A percentile compares a stretch with the other conserved stretches of the same genome.
phyloP scores from a whole-genome alignment of 2,888 invertebrate genomes.

The Acleris cristana region DNA sequence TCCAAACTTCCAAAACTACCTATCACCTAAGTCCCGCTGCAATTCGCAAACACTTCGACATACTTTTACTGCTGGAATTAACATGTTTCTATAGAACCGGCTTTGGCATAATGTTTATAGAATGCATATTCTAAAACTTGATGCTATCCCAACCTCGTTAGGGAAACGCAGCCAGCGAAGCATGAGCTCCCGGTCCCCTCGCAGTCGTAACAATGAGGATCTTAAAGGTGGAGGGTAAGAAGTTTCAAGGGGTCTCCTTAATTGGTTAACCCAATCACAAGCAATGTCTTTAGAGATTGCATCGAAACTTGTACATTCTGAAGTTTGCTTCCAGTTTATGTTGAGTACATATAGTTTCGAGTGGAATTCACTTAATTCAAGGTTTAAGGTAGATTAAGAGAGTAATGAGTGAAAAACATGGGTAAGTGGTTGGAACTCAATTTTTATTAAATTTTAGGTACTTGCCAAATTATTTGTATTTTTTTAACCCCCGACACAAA shows the following conservation, averaged over 20 bases:
- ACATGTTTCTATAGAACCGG: slow-evolving; percentile 20
- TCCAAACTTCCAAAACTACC: background rate
- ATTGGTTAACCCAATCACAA: slow-evolving; percentile 32
- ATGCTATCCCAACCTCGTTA: slow-evolving; percentile 34
- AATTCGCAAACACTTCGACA: slow-evolving; percentile 17
- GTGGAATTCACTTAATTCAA: slow-evolving; percentile 33
- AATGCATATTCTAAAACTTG: slow-evolving; percentile 36
- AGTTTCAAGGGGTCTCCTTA: slow-evolving; percentile 6
- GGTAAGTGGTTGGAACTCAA: background rate
- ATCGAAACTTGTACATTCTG: slow-evolving; percentile 37
- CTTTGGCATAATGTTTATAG: slow-evolving; percentile 32
- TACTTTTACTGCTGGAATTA: slow-evolving; percentile 25
- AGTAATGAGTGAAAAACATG: slow-evolving; percentile 4
- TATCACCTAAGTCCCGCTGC: slow-evolving; percentile 20
- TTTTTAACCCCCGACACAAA: too few species aligned
- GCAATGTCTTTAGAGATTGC: slow-evolving; percentile 38
- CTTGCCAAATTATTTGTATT: too few species aligned
- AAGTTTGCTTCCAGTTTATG: slow-evolving; percentile 37
- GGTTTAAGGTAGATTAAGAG: slow-evolving; percentile 26
- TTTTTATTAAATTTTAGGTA: too few species aligned
- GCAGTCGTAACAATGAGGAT: background rate
- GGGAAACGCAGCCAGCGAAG: slow-evolving; percentile 4
- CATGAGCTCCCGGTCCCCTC: background rate
- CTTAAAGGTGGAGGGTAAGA: background rate
- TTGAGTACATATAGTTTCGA: slow-evolving; percentile 31